Evolutionary conservation across 1,140 invertebrate species (phyloP).

Genomic region (Drosophila sulfurigaster): DNA sequence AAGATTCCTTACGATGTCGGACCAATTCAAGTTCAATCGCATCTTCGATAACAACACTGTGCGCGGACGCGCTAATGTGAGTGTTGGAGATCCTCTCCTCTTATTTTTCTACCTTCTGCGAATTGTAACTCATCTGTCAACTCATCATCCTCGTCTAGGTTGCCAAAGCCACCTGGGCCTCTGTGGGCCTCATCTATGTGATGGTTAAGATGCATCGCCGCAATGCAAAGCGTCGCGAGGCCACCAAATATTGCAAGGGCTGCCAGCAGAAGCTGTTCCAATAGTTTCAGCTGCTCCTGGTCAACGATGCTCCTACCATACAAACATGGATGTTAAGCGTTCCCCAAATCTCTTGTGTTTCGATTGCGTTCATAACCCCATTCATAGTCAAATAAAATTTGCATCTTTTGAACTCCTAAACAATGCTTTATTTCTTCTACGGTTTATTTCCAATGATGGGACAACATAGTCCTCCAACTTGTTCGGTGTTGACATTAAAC

Average conservation of each 20-base stretch:
- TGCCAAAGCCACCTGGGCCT: slow-evolving; percentile 77
- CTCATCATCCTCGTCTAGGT: slow-evolving; percentile 86
- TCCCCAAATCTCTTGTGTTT: slow-evolving; percentile 41
- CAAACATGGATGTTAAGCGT: no score
- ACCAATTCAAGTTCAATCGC: slow-evolving; percentile 47
- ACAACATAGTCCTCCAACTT: no score
- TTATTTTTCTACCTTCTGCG: slow-evolving; percentile 84
- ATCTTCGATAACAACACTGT: slow-evolving; percentile 58
- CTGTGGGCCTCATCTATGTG: slow-evolving; percentile 59
- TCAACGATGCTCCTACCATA: no score
- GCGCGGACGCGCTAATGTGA: slow-evolving; percentile 70
- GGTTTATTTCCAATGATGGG: no score
- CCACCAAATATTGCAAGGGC: slow-evolving; percentile 57
- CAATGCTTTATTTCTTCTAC: no score
- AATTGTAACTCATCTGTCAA: no score
- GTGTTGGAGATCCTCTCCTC: background rate
- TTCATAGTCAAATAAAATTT: no score
- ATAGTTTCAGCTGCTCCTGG: background rate
- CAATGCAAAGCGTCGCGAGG: slow-evolving; percentile 54
- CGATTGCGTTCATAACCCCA: slow-evolving; percentile 17
- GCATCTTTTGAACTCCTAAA: no score
- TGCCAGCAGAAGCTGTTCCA: slow-evolving; percentile 53
- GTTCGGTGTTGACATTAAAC: no score
- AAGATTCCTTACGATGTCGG: slow-evolving; percentile 33
- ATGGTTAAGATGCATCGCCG: slow-evolving; percentile 56